Percentiles rank a stretch among this genome's conserved stretches.
Evolutionary conservation across 1,140 invertebrate genomes (phyloP).

Genomic region (Drosophila kohkoa): DNA sequence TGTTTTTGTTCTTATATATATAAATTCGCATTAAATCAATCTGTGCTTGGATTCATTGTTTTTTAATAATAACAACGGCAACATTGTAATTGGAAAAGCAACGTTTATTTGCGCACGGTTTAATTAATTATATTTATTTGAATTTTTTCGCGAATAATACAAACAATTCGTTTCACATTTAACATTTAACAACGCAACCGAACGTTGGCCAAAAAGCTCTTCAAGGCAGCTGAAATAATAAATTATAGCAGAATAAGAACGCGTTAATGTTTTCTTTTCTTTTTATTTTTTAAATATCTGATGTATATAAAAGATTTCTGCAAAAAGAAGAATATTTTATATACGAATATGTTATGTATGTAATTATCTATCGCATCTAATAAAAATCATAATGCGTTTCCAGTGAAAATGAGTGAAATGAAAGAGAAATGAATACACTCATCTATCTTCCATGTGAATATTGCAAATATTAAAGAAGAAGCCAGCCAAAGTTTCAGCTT

Average conservation of each 20-base stretch:
- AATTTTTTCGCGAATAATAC: constrained; percentile 2
- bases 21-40: not conserved
- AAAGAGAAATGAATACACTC: constrained; percentile 12
- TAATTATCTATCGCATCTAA: constrained; percentile 44
- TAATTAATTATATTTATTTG: constrained; percentile 38
- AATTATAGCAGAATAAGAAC: constrained; percentile 55
- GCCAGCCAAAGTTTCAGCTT: constrained; percentile 18
- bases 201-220: constrained; percentile 26
- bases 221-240: constrained; percentile 73
- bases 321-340: constrained; percentile 5
- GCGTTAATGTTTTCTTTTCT: constrained; percentile 29
- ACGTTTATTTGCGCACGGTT: constrained; percentile 7
- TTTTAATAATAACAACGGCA: constrained; percentile 8
- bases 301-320: constrained; percentile 12
- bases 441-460: constrained; percentile 32
- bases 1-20: not conserved
- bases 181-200: constrained; percentile 20
- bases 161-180: constrained; percentile 15
- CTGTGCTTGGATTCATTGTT: not conserved
- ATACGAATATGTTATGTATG: constrained; percentile 24
- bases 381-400: constrained; percentile 59
- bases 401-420: constrained; percentile 54
- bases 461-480: constrained; percentile 32
- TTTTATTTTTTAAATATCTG: constrained; percentile 35
- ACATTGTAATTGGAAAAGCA: constrained; percentile 9